Conservation (phyloP, 2,888 invertebrate species). For the Caenorhabditis zanzibari region DNA sequence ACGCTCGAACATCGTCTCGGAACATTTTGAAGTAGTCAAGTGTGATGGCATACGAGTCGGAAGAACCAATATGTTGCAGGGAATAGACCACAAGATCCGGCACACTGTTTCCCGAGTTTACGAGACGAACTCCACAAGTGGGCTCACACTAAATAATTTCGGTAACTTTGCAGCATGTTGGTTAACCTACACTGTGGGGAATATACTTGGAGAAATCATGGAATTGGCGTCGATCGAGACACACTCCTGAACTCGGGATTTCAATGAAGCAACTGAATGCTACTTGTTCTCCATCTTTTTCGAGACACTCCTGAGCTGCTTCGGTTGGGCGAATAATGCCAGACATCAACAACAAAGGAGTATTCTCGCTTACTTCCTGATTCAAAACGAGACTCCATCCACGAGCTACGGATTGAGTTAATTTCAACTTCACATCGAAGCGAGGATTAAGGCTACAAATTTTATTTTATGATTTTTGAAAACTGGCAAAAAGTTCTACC, state of each 20-base stretch:
- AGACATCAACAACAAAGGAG: slow-evolving; percentile 24
- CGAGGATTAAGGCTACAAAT: slow-evolving; percentile 3
- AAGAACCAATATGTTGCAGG: background rate
- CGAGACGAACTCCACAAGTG: slow-evolving; percentile 35
- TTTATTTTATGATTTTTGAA: background rate
- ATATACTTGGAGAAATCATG: slow-evolving; percentile 46
- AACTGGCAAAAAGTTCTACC: background rate
- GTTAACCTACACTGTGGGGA: slow-evolving; percentile 16
- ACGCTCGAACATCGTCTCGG: background rate
- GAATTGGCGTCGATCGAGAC: slow-evolving; percentile 40
- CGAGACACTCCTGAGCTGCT: slow-evolving; percentile 1
- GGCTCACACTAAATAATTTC: slow-evolving; percentile 22
- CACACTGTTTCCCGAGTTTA: slow-evolving; percentile 16
- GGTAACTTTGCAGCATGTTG: background rate
- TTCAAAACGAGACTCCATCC: slow-evolving; percentile 19
- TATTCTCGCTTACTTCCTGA: slow-evolving; percentile 5
- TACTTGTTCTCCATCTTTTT: slow-evolving; percentile 11
- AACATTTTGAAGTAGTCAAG: slow-evolving; percentile 32
- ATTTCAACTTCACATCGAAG: background rate
- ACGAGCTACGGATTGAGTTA: background rate
- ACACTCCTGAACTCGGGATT: slow-evolving; percentile 13
- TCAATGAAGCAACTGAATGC: slow-evolving; percentile 40
- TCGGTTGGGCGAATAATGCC: slow-evolving; percentile 8
- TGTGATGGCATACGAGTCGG: background rate
- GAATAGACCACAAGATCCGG: slow-evolving; percentile 38